These are phyloP conservation scores for Tiliacea citrago DNA, from an alignment of 2,888 invertebrate genomes.

Conservation along the genomic window DNA sequence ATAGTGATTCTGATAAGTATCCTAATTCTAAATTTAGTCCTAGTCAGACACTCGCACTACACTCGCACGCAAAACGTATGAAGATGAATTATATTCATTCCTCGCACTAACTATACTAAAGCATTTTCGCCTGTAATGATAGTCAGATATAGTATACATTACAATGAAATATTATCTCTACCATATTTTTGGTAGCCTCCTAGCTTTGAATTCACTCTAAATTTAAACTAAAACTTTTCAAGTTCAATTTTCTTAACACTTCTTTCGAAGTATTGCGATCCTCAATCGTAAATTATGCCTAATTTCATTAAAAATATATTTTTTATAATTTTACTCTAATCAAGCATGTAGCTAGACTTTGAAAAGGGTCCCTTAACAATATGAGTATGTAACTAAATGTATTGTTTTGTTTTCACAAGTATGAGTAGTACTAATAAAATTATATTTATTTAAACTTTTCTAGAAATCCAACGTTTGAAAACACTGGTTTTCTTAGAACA, in stretches of 20 bases:
- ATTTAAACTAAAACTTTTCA: slow-evolving; percentile 64
- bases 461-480: background rate
- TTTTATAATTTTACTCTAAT: slow-evolving; percentile 35
- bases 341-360: slow-evolving; percentile 51
- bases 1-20: slow-evolving; percentile 62
- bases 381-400: slow-evolving; percentile 47
- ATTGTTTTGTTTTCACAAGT: slow-evolving; percentile 25
- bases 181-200: slow-evolving; percentile 86
- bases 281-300: slow-evolving; percentile 49
- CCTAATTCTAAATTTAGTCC: slow-evolving; percentile 58
- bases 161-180: slow-evolving; percentile 73
- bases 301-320: slow-evolving; percentile 54
- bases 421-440: slow-evolving; percentile 21
- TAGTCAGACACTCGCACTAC: slow-evolving; percentile 54
- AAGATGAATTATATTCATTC: slow-evolving; percentile 82
- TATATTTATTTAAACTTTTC: slow-evolving; percentile 23
- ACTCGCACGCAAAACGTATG: slow-evolving; percentile 61
- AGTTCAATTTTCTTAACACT: slow-evolving; percentile 55
- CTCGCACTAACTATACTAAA: slow-evolving; percentile 69
- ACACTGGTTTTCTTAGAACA: slow-evolving; percentile 17
- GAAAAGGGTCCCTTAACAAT: slow-evolving; percentile 54
- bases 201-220: slow-evolving; percentile 76
- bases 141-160: slow-evolving; percentile 79
- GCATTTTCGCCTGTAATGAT: slow-evolving; percentile 77
- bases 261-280: slow-evolving; percentile 31